Evolutionary conservation across 2,797 vertebrate genomes (phyloP).

Genomic region (Botia almorhae): DNA sequence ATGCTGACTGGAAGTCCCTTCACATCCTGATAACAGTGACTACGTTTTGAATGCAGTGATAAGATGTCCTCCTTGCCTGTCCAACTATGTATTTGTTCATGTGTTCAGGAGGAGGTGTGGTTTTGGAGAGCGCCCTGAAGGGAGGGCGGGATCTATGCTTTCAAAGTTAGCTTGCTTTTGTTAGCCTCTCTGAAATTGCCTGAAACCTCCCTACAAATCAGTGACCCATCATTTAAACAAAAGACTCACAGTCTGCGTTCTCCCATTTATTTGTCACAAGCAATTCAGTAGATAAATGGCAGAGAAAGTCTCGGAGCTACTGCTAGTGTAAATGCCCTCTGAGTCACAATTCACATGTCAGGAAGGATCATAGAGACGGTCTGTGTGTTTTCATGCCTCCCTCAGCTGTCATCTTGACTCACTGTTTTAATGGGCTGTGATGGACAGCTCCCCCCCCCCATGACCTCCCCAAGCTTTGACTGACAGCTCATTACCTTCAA

Average conservation of each 20-base stretch:
- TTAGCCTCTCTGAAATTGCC: no score
- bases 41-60: no score
- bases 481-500: constrained; percentile 57
- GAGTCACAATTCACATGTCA: constrained; percentile 39
- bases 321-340: constrained; percentile 8
- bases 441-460: constrained; percentile 7
- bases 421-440: constrained; percentile 35
- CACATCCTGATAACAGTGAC: no score
- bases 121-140: no score
- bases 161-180: no score
- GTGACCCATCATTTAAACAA: not conserved
- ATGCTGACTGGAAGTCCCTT: no score
- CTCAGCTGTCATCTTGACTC: constrained; percentile 49
- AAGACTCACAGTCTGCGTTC: not conserved
- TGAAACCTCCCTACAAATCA: not conserved
- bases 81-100: no score
- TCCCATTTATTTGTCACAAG: not conserved
- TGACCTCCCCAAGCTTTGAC: constrained; percentile 35
- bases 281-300: not conserved
- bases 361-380: constrained; percentile 16
- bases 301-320: not conserved
- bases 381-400: constrained; percentile 40
- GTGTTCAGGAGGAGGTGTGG: no score
- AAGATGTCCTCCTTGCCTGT: no score
- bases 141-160: no score